These are phyloP conservation scores for Odiellus spinosus DNA, from an alignment of 2,888 invertebrate species.

Conservation along the genomic window DNA sequence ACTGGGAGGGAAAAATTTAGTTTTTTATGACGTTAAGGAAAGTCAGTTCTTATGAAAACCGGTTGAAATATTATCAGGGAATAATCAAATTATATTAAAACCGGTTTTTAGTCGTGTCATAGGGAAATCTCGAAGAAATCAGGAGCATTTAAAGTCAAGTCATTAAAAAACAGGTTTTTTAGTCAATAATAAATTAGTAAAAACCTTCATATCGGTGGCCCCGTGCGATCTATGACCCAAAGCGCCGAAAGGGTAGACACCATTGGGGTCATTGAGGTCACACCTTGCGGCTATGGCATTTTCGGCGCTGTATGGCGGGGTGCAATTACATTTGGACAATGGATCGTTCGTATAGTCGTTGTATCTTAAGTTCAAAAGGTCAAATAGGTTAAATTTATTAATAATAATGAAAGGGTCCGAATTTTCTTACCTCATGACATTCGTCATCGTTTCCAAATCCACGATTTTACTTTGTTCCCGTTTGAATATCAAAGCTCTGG, in stretches of 20 bases:
- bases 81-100: too few relatives aligned
- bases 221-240: conserved; percentile 52
- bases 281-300: conserved; percentile 52
- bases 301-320: conserved; percentile 52
- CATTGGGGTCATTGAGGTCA: conserved; percentile 52
- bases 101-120: too few relatives aligned
- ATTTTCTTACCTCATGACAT: conserved; percentile 35
- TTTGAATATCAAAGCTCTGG: conserved; percentile 46
- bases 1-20: neutral
- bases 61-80: too few relatives aligned
- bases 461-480: conserved; percentile 41
- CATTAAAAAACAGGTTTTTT: too few relatives aligned
- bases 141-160: too few relatives aligned
- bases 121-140: too few relatives aligned
- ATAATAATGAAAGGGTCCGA: neutral
- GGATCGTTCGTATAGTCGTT: conserved; percentile 54
- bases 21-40: neutral
- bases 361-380: conserved; percentile 33
- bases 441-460: conserved; percentile 43
- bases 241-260: conserved; percentile 50
- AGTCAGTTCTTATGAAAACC: too few relatives aligned
- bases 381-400: too few relatives aligned
- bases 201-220: conserved; percentile 50
- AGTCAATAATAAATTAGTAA: too few relatives aligned
- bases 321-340: conserved; percentile 46